Percentiles rank a stretch among this genome's conserved stretches.
These are phyloP conservation scores for Ifrita kowaldi DNA, from an alignment of 2,113 vertebrate species.

Conservation along the genomic window DNA sequence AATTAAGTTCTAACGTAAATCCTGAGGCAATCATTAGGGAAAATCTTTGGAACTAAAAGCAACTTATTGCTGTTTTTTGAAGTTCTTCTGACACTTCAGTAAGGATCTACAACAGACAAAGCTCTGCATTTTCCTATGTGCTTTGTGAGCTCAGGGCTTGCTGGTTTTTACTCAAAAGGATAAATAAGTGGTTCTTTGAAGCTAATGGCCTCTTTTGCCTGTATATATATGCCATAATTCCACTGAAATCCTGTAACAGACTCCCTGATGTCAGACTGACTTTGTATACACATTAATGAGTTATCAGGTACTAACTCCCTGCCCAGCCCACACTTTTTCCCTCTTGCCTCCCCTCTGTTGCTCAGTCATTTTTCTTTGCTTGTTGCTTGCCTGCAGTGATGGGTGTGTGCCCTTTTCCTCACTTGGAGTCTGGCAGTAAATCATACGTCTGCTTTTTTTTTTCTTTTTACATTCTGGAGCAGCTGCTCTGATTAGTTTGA, in stretches of 20 bases:
- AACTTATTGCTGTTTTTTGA: background rate
- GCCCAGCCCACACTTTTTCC: background rate
- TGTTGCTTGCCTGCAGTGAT: background rate
- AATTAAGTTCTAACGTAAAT: background rate
- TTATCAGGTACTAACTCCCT: background rate
- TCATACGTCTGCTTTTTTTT: background rate
- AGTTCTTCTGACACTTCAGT: background rate
- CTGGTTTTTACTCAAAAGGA: background rate
- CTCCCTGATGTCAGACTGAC: background rate
- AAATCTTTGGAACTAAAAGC: background rate
- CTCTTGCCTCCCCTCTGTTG: background rate
- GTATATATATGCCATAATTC: background rate
- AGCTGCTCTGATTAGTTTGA: constrained; percentile 23
- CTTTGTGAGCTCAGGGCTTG: background rate
- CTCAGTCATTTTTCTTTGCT: constrained; percentile 7
- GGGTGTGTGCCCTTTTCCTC: constrained; percentile 3
- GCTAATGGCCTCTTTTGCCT: background rate
- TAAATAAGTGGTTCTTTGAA: background rate
- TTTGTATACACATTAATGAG: background rate
- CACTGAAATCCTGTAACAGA: background rate
- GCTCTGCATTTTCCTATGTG: rapidly evolving
- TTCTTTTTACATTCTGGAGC: background rate
- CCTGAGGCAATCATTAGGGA: background rate
- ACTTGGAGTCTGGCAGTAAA: constrained; percentile 17
- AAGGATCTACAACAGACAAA: background rate